Conservation (phyloP, 2,797 vertebrate species). For the Premnoplex brunnescens region DNA sequence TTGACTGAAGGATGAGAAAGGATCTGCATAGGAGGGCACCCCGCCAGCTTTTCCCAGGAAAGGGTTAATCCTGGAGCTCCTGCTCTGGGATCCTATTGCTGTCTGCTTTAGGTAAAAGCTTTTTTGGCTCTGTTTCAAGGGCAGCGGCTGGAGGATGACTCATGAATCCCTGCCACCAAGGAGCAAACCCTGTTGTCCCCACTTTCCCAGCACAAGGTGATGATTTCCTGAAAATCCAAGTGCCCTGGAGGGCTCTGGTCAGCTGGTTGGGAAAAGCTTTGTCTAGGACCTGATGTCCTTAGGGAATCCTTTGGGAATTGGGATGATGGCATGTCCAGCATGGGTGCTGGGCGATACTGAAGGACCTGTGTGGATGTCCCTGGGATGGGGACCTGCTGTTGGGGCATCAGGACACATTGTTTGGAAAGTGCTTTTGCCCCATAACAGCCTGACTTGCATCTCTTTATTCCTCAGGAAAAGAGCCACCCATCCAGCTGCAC, state of each 20-base stretch:
- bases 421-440: not conserved
- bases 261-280: not conserved
- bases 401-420: accelerated
- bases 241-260: not conserved
- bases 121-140: constrained; percentile 77
- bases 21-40: not conserved
- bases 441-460: not conserved
- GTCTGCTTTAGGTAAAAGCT: constrained; percentile 70
- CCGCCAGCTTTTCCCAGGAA: not conserved
- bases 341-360: not conserved
- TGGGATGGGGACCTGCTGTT: not conserved
- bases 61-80: constrained; percentile 62
- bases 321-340: not conserved
- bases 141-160: constrained; percentile 59
- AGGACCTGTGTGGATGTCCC: accelerated
- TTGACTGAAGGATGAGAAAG: not conserved
- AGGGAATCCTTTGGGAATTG: not conserved
- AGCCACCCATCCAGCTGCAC: not conserved
- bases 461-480: not conserved
- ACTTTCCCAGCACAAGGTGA: not conserved
- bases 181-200: constrained; percentile 21
- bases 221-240: constrained; percentile 31
- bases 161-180: constrained; percentile 22
- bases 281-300: not conserved
- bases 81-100: constrained; percentile 64